A percentile compares a stretch with the other conserved stretches of the same genome.
These are phyloP conservation scores for Eurois occulta DNA, from an alignment of 2,888 invertebrate genomes.

Conservation along the genomic window DNA sequence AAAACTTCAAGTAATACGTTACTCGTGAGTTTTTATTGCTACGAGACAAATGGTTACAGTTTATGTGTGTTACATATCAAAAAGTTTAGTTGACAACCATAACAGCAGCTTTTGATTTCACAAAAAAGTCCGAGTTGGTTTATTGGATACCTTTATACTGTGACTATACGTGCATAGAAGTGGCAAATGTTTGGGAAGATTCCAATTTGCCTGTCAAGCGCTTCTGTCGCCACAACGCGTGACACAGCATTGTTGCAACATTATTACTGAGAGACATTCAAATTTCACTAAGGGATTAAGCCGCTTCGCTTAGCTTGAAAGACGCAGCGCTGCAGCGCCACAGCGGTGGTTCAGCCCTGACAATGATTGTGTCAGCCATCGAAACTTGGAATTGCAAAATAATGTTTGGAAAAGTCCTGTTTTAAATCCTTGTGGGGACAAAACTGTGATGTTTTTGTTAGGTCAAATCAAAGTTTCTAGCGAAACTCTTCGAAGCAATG, in stretches of 20 bases:
- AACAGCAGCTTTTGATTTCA: background rate
- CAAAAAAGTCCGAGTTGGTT: background rate
- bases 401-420: background rate
- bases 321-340: constrained; percentile 26
- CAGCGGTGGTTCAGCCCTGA: background rate
- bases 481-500: background rate
- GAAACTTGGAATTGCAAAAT: constrained; percentile 1
- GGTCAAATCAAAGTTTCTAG: background rate
- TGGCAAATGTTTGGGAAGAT: constrained; percentile 38
- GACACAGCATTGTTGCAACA: constrained; percentile 25
- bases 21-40: background rate
- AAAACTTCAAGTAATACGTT: background rate
- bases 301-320: constrained; percentile 7
- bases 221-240: constrained; percentile 36
- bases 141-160: background rate
- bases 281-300: constrained; percentile 48
- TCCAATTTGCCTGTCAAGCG: constrained; percentile 53
- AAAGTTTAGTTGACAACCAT: background rate
- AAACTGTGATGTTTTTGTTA: background rate
- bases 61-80: background rate
- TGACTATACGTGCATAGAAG: constrained; percentile 6
- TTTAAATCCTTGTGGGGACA: background rate
- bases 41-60: background rate
- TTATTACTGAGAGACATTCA: constrained; percentile 32
- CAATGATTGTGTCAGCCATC: background rate